Evolutionary conservation across 2,888 invertebrate genomes (phyloP).

Genomic region (Napeogenes inachia): DNA sequence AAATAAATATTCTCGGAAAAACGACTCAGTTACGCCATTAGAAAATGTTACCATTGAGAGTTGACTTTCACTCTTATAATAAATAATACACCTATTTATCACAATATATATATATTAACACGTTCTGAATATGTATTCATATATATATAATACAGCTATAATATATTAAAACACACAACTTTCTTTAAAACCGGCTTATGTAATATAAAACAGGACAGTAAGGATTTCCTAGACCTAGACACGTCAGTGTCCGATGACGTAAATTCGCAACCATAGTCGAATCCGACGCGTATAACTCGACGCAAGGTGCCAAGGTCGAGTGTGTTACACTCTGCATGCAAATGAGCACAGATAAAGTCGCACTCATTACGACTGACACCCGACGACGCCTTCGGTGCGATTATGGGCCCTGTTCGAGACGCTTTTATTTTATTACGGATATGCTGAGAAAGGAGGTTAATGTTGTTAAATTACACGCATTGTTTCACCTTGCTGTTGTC

Average conservation of each 20-base stretch:
- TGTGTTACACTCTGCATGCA: conserved; percentile 66
- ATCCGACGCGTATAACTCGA: conserved; percentile 50
- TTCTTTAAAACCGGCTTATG: too few species aligned
- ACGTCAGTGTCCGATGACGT: conserved; percentile 41
- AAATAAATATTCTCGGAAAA: too few species aligned
- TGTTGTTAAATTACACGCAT: conserved; percentile 65
- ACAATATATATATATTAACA: too few species aligned
- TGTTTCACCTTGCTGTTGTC: conserved; percentile 62
- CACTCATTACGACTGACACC: conserved; percentile 66
- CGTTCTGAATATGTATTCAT: too few species aligned
- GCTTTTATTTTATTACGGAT: conserved; percentile 69
- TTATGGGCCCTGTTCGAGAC: conserved; percentile 58
- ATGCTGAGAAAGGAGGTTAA: conserved; percentile 70
- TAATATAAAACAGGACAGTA: not conserved
- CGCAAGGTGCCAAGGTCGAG: conserved; percentile 71
- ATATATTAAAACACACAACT: too few species aligned
- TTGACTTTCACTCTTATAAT: too few species aligned
- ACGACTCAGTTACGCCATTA: too few species aligned
- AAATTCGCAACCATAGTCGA: conserved; percentile 40
- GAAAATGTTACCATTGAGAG: too few species aligned
- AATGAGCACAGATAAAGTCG: conserved; percentile 71
- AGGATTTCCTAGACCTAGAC: conserved; percentile 9
- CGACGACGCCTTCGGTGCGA: conserved; percentile 54
- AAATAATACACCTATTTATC: too few species aligned
- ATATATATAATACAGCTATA: too few species aligned